Conservation (phyloP, 2,888 invertebrate genomes). For the Maniola hyperantus region DNA sequence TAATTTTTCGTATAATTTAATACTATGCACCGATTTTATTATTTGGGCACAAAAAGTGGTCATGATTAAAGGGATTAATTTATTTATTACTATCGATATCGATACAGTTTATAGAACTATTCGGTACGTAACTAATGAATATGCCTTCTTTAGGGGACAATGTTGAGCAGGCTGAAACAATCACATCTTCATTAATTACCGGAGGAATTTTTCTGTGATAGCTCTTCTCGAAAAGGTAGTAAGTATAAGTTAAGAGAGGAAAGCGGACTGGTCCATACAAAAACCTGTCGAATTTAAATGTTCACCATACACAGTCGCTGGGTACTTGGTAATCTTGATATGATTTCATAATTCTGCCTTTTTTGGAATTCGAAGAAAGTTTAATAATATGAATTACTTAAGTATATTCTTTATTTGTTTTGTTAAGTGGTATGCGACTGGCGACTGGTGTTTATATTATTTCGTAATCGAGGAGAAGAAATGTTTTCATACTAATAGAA, state of each 20-base stretch:
- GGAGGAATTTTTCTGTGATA: slow-evolving; percentile 62
- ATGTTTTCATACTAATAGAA: no score
- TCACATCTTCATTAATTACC: slow-evolving; percentile 80
- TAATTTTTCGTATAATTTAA: no score
- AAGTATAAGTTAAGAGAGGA: slow-evolving; percentile 39
- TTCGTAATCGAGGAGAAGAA: background rate
- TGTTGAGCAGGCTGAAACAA: slow-evolving; percentile 66
- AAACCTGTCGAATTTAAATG: slow-evolving; percentile 47
- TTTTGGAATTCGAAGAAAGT: slow-evolving; percentile 35
- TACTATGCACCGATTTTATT: no score
- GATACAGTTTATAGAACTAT: slow-evolving; percentile 40
- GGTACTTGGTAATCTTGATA: slow-evolving; percentile 43
- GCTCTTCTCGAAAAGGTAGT: slow-evolving; percentile 41
- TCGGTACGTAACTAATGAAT: slow-evolving; percentile 56
- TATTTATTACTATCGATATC: slow-evolving; percentile 44
- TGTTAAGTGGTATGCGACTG: slow-evolving; percentile 18
- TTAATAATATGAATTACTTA: slow-evolving; percentile 31
- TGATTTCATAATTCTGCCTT: slow-evolving; percentile 46
- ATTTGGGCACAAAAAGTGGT: no score
- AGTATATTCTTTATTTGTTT: slow-evolving; percentile 31
- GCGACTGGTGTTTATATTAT: slow-evolving; percentile 5
- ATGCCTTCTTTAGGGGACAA: slow-evolving; percentile 64
- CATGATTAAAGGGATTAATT: no score
- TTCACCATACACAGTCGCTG: slow-evolving; percentile 40
- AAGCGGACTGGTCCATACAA: slow-evolving; percentile 38